phyloP scores from a whole-genome alignment of 2,797 vertebrate genomes.

The Siniperca scherzeri region DNA sequence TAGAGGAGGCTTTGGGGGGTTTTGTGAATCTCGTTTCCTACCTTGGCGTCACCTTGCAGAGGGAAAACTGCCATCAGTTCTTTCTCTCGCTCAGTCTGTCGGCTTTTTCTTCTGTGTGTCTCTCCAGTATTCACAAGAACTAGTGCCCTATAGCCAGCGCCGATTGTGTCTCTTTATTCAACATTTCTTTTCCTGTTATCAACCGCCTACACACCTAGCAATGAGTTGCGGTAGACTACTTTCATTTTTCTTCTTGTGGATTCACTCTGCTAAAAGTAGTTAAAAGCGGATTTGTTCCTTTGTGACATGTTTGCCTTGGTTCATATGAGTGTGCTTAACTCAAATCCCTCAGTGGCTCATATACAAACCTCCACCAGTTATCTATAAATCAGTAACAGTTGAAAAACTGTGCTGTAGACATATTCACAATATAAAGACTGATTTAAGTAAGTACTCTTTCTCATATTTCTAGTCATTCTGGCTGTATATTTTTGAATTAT shows the following conservation, averaged over 20 bases:
- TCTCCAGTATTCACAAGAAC: conserved; percentile 39
- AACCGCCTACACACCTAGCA: conserved; percentile 50
- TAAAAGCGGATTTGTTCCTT: conserved; percentile 63
- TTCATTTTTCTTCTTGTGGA: conserved; percentile 49
- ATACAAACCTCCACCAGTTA: conserved; percentile 21
- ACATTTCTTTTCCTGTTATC: conserved; percentile 60
- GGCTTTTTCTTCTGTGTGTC: conserved; percentile 22
- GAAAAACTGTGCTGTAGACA: conserved; percentile 27
- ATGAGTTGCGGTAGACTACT: conserved; percentile 39
- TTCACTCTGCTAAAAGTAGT: conserved; percentile 57
- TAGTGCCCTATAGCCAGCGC: conserved; percentile 17
- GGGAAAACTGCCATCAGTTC: conserved; percentile 48
- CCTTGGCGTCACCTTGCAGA: conserved; percentile 69
- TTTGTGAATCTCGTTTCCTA: conserved; percentile 68
- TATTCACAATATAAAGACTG: not conserved
- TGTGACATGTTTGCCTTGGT: conserved; percentile 52
- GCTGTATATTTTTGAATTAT: not conserved
- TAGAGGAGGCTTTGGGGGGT: conserved; percentile 64
- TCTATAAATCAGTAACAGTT: conserved; percentile 21
- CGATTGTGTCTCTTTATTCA: conserved; percentile 53
- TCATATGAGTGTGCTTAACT: conserved; percentile 33
- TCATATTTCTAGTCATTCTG: not conserved
- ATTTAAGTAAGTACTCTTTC: not conserved
- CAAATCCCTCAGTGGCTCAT: conserved; percentile 49
- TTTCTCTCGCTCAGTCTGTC: conserved; percentile 27